Evolutionary conservation across 2,888 invertebrate genomes (phyloP).

Genomic region (Apoderus coryli): DNA sequence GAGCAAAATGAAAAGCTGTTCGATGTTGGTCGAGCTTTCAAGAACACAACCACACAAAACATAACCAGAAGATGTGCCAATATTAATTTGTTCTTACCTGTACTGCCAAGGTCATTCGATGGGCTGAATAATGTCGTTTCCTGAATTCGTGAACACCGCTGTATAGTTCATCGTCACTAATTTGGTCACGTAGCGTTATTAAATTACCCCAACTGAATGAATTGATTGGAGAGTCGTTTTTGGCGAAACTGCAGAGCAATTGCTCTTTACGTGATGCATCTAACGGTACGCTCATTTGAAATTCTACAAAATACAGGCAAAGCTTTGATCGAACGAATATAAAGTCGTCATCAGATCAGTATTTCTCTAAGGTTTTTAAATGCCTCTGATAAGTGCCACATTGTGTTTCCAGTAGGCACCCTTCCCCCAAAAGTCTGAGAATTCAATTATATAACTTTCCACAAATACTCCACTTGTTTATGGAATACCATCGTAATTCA

Average conservation of each 20-base stretch:
- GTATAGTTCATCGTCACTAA: constrained; percentile 53
- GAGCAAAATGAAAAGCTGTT: too few relatives aligned
- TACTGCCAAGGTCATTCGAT: constrained; percentile 75
- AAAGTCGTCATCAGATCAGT: too few relatives aligned
- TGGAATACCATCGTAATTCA: too few relatives aligned
- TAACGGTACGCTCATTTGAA: constrained; percentile 62
- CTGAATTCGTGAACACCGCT: constrained; percentile 58
- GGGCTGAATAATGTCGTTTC: constrained; percentile 66
- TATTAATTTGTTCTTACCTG: constrained; percentile 38
- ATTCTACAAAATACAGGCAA: constrained; percentile 42
- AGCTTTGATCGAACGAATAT: not conserved
- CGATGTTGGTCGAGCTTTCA: too few relatives aligned
- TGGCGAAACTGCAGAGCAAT: constrained; percentile 53
- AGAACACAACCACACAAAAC: too few relatives aligned
- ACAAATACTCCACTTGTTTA: too few relatives aligned
- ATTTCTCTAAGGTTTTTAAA: too few relatives aligned
- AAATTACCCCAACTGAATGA: constrained; percentile 81
- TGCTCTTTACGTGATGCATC: constrained; percentile 66
- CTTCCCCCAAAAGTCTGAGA: too few relatives aligned
- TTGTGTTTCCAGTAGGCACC: too few relatives aligned
- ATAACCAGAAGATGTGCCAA: not conserved
- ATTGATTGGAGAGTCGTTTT: constrained; percentile 52
- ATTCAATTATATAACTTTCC: too few relatives aligned
- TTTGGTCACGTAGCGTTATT: constrained; percentile 51
- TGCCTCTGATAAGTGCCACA: too few relatives aligned